A percentile compares a stretch with the other conserved stretches of the same genome.
phyloP scores from a whole-genome alignment of 92 coral and sea anemone genomes.

The Palythoa grandis region DNA sequence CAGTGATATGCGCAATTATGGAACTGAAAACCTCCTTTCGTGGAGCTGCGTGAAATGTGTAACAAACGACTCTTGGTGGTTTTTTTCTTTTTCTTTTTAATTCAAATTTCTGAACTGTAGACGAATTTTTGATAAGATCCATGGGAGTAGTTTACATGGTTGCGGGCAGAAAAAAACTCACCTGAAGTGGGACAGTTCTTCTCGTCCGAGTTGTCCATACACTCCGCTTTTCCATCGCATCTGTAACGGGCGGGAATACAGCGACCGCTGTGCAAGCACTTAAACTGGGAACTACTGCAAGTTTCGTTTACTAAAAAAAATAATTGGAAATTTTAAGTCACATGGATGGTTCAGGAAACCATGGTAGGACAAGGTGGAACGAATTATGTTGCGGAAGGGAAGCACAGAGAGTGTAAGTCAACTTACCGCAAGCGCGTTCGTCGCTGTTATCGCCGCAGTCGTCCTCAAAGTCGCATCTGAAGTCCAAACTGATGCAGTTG shows the following conservation, averaged over 20 bases:
- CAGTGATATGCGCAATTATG: too few relatives aligned
- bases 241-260: conserved; percentile 69
- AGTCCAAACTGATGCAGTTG: conserved; percentile 43
- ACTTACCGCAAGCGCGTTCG: conserved; percentile 57
- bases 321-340: background rate
- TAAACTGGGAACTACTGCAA: conserved; percentile 59
- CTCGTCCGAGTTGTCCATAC: conserved; percentile 77
- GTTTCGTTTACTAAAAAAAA: conserved; percentile 41
- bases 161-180: background rate
- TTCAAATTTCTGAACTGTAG: background rate
- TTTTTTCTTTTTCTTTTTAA: background rate
- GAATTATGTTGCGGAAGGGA: background rate
- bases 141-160: too few relatives aligned
- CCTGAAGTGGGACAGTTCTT: conserved; percentile 59
- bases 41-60: too few relatives aligned
- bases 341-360: background rate
- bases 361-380: background rate
- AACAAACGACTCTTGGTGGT: too few relatives aligned
- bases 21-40: too few relatives aligned
- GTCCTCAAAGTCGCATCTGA: conserved; percentile 54
- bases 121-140: background rate
- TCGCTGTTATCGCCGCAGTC: conserved; percentile 64
- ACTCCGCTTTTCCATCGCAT: conserved; percentile 72
- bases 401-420: too few relatives aligned
- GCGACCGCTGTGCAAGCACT: conserved; percentile 63